phyloP scores from a whole-genome alignment of 2,113 vertebrate species.

The Ia io region DNA sequence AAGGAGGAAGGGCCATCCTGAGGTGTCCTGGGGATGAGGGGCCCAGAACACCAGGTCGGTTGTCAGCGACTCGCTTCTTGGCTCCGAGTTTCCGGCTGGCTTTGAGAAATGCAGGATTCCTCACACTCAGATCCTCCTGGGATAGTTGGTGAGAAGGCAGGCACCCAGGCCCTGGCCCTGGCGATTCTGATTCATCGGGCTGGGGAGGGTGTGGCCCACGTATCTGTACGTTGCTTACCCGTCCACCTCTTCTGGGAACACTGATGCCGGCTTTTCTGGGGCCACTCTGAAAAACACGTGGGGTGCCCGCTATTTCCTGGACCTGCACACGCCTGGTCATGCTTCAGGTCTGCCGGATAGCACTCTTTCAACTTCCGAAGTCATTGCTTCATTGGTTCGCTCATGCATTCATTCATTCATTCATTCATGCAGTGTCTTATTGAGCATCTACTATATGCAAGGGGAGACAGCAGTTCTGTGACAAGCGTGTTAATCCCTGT shows the following conservation, averaged over 20 bases:
- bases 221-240: accelerated
- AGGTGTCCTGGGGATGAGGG: accelerated
- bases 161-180: background rate
- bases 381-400: background rate
- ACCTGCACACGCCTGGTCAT: too few relatives aligned
- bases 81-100: background rate
- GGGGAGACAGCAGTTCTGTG: too few relatives aligned
- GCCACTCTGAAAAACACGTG: background rate
- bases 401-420: background rate
- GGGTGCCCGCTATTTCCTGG: too few relatives aligned
- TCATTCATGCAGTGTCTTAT: background rate
- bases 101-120: background rate
- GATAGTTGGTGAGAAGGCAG: background rate
- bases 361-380: background rate
- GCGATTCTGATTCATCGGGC: background rate
- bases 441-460: background rate
- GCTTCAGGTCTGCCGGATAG: background rate
- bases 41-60: accelerated
- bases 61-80: accelerated
- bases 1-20: background rate
- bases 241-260: background rate
- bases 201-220: background rate
- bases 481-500: background rate
- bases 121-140: background rate
- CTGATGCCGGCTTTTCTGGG: background rate